Conservation (phyloP, 2,113 vertebrate genomes). For the Psettodes erumei region DNA sequence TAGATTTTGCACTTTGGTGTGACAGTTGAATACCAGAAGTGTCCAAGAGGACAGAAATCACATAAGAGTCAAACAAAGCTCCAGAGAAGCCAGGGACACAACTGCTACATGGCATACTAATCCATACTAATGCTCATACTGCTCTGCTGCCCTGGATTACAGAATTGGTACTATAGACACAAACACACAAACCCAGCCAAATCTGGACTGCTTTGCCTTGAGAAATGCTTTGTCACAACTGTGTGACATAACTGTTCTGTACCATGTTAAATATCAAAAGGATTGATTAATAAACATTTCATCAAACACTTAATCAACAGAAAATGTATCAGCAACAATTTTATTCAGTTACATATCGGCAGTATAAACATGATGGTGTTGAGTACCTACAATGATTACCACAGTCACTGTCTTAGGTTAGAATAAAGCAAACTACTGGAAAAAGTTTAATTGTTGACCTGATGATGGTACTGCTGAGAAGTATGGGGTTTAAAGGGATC, state of each 20-base stretch:
- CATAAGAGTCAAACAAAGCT: slow-evolving; percentile 25
- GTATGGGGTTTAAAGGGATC: neutral
- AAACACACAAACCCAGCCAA: neutral
- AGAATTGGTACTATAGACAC: neutral
- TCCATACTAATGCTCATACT: slow-evolving; percentile 35
- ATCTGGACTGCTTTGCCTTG: neutral
- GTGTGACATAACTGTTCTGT: slow-evolving; percentile 26
- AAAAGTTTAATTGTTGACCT: neutral
- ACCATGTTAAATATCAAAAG: neutral
- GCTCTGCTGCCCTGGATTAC: slow-evolving; percentile 44
- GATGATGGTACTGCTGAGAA: neutral
- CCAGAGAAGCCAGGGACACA: slow-evolving; percentile 3
- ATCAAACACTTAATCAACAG: neutral
- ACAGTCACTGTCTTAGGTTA: neutral
- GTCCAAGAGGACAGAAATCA: slow-evolving; percentile 51
- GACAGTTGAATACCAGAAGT: slow-evolving; percentile 61
- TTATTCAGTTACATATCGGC: neutral
- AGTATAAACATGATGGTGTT: neutral
- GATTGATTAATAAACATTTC: slow-evolving; percentile 11
- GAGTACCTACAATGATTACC: neutral
- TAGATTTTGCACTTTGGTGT: slow-evolving; percentile 69
- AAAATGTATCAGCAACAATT: neutral
- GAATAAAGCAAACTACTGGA: neutral
- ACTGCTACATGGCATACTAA: slow-evolving; percentile 33
- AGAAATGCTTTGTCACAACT: slow-evolving; percentile 12